Base-by-base conservation (phyloP, 2,113 vertebrate species). In the Silurus meridionalis region DNA sequence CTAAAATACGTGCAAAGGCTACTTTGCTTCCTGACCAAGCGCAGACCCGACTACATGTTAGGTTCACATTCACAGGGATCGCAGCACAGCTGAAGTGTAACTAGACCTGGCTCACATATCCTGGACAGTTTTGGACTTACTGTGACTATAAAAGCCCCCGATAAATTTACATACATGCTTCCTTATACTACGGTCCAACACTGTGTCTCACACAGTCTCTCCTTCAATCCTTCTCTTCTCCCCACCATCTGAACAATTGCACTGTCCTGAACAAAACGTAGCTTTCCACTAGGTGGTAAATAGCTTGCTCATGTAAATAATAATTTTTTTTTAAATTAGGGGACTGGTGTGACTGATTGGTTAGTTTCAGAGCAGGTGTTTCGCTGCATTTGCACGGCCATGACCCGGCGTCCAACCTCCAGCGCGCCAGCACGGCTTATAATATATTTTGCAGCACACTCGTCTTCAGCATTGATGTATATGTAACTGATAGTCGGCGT, bases 401-500 rank as follows among this genome's bases (percentile, higher is more conserved):
- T 21, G 57, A 48, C 48, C 48, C 19, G 48, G 66, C 15, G n/a
- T 25, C 61, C 52, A 46, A 37, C 19, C 57, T n/a, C 8, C 37
- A 53, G n/a, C 46, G 14, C 13, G 10, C 6, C 13, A 10, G 14
- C 25, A 23, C 11, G 15, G 25, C 50, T 15, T 66, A 46, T 77
- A 66, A 53, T 69, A 60, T 80, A 86, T 58, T 58, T 71, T 50
- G 50, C 37, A 50, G 21, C 8, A 28, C 57, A 10, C 46, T 50
- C 9, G 64, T n/a, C 50, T 53, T 53, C 50, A 25, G 80, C 58
- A 55, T 6, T 64, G 58, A 86, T 86, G 67, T 64, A 82, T 61
- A 82, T 64, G 71, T 77, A 87, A 78, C 25, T 75, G 58, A 74
- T 25, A 77, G 64, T 15, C 74, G 15, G 58, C n/a, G 60, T 25